Evolutionary conservation across 1,140 invertebrate species (phyloP), one percentile per base, ranked within the genome.

Genomic region (Eriocheir sinensis): DNA sequence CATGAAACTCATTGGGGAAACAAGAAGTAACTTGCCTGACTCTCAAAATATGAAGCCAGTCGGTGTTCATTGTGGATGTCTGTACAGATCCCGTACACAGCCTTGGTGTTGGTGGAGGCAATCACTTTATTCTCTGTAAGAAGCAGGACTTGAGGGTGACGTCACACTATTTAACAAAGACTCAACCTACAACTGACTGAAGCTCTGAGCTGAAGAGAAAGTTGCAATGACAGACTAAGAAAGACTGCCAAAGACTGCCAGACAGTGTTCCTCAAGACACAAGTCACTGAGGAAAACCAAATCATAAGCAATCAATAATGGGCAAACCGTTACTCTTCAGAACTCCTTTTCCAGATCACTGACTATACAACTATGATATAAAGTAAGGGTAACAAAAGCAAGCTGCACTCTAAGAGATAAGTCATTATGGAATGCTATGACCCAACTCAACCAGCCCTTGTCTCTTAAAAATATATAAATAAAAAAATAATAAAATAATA

Each of bases 41-140:
- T 93, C 38, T 95, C 99, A 88, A 98, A 97, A 96, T 98, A 98
- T 53, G 98, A 98, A 91, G 98, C 98, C 9, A 99, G 96, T 96
- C 98, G 97, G 96, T 98, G 97, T 96, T 98, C 97, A 96, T 98
- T 98, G 96, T 98, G 97, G 27, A 98, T 98, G 96, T 99, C 98
- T 3, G 98, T 97, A 89, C 97, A 97, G 12, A 99, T 97, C 80
- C 98, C 98, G 96, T 98, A 98, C 21, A 99, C 98, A 88, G 98
- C 98, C 97, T 99, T 99, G 0, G 98, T 98, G 40, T 97, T 97
- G n/a, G 98, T 98, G 27, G 97, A 97, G 96, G 97, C 98, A 91
- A 98, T 97, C 86, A 98, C 97, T 96, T 98, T 98, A 17, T 80
- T 40, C 44, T 95, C 95, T 95, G 92, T 8, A 95, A 91, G 32